Conservation (phyloP, 2,888 invertebrate species). For the Chrysolina americana region DNA sequence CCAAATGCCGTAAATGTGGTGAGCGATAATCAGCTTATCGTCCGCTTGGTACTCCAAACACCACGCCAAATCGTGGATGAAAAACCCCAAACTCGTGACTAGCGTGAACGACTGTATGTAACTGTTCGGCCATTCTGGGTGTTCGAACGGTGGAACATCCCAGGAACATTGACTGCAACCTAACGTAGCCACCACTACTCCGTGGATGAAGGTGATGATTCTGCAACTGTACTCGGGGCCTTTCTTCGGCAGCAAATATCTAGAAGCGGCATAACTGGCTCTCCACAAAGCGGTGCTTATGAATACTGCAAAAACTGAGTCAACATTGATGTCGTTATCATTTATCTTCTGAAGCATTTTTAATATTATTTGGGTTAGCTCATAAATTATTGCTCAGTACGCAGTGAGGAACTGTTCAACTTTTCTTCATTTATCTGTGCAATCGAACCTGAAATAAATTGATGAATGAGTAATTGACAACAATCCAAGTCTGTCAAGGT, state of each 20-base stretch:
- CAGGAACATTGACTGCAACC: conserved; percentile 62
- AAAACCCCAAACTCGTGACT: conserved; percentile 76
- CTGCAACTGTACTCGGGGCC: conserved; percentile 58
- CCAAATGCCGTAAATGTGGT: conserved; percentile 72
- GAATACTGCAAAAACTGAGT: conserved; percentile 43
- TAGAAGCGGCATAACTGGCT: conserved; percentile 48
- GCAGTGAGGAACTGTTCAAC: not conserved
- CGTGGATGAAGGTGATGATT: conserved; percentile 60
- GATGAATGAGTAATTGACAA: not conserved
- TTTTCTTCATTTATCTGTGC: not conserved
- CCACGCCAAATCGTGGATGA: conserved; percentile 75
- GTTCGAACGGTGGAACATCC: conserved; percentile 57
- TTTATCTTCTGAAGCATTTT: not conserved
- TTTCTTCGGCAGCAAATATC: conserved; percentile 47
- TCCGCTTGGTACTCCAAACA: conserved; percentile 44
- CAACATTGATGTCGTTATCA: conserved; percentile 39
- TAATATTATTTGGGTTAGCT: not conserved
- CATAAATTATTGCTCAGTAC: not conserved
- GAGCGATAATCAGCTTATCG: conserved; percentile 70
- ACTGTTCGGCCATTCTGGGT: conserved; percentile 57
- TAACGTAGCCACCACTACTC: conserved; percentile 53
- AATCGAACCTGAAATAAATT: not conserved
- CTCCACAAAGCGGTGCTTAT: conserved; percentile 54
- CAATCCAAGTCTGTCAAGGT: no score
- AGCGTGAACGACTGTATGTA: conserved; percentile 65